A percentile compares a stretch with the other conserved stretches of the same genome.
phyloP scores from a whole-genome alignment of 2,113 vertebrate genomes.

The Entomyzon cyanotis region DNA sequence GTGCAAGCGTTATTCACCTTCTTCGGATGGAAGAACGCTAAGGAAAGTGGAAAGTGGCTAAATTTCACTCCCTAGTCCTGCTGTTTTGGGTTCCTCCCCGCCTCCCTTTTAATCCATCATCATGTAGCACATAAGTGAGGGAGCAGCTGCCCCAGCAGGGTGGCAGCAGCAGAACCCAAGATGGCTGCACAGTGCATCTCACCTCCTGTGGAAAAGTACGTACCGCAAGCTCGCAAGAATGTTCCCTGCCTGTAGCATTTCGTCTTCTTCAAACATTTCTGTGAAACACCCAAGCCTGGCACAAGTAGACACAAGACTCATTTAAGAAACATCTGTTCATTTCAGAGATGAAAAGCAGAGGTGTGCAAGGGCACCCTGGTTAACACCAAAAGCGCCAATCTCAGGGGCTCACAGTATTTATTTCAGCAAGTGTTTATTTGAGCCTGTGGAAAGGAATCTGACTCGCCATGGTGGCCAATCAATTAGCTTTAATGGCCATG shows the following conservation, averaged over 20 bases:
- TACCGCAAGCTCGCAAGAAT: not conserved
- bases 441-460: not conserved
- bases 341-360: not conserved
- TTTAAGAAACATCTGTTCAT: not conserved
- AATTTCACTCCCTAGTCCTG: not conserved
- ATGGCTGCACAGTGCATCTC: rapidly evolving
- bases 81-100: not conserved
- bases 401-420: not conserved
- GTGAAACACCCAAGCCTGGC: not conserved
- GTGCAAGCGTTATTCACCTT: not conserved
- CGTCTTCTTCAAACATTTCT: not conserved
- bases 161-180: not conserved
- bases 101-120: not conserved
- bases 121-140: not conserved
- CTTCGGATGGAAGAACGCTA: not conserved
- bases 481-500: not conserved
- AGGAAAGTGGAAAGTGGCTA: not conserved
- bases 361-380: not conserved
- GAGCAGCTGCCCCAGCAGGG: not conserved
- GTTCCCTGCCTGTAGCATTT: not conserved
- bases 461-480: rapidly evolving
- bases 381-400: rapidly evolving
- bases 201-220: rapidly evolving
- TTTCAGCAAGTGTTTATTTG: not conserved
- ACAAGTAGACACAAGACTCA: not conserved